Percentiles rank a stretch among this genome's conserved stretches.
These are phyloP conservation scores for Dicaeum eximium DNA, from an alignment of 2,113 vertebrate genomes.

Conservation along the genomic window DNA sequence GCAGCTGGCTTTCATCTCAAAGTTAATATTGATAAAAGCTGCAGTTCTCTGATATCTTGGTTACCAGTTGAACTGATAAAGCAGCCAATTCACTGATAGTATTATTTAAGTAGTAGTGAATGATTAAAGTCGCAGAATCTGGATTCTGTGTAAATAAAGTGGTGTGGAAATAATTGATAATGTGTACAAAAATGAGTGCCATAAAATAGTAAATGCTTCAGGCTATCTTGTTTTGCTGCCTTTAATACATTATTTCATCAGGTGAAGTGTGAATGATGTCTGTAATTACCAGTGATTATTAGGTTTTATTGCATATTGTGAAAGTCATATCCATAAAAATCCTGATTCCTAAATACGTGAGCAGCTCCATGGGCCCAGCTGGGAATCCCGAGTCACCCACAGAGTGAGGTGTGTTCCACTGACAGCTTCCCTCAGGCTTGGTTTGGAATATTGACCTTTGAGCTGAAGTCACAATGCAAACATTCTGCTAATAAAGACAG, in stretches of 20 bases:
- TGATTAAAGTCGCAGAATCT: slow-evolving; percentile 48
- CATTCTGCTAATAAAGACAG: not conserved
- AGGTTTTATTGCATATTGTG: not conserved
- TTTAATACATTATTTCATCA: not conserved
- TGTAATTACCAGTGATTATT: not conserved
- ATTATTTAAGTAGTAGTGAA: slow-evolving; percentile 60
- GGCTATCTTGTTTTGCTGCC: not conserved
- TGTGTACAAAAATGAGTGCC: not conserved
- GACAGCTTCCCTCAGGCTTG: not conserved
- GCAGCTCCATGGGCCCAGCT: not conserved
- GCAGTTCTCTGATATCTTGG: not conserved
- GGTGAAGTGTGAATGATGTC: not conserved
- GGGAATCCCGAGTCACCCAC: not conserved
- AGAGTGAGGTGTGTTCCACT: not conserved
- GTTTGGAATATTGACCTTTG: not conserved
- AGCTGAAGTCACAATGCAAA: not conserved
- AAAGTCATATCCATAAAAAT: not conserved
- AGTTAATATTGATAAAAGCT: slow-evolving; percentile 39
- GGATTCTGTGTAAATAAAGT: slow-evolving; percentile 49
- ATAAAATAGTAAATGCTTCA: slow-evolving; percentile 11
- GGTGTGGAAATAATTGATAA: slow-evolving; percentile 37
- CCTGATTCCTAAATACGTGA: accelerated
- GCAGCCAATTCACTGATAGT: slow-evolving; percentile 52
- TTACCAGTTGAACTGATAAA: slow-evolving; percentile 54
- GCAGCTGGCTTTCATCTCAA: slow-evolving; percentile 5